A percentile compares a stretch with the other conserved stretches of the same genome.
Evolutionary conservation across 2,113 vertebrate species (phyloP).

Genomic region (Butorides virescens): DNA sequence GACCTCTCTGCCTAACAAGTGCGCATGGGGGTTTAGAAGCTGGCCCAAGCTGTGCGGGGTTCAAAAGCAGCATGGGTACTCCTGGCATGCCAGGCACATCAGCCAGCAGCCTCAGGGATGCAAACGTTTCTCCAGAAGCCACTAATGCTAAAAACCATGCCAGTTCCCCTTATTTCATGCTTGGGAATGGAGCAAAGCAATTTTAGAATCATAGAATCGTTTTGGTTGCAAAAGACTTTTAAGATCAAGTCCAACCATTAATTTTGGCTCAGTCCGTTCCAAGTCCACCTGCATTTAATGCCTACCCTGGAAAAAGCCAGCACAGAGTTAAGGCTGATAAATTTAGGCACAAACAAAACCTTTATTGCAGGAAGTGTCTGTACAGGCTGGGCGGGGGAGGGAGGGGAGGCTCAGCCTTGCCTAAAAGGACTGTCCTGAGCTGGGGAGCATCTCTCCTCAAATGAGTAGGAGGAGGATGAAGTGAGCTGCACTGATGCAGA

Average conservation of each 20-base stretch:
- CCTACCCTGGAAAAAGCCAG: background rate
- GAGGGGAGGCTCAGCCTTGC: background rate
- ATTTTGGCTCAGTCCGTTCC: background rate
- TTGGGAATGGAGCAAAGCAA: background rate
- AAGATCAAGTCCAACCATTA: too few species aligned
- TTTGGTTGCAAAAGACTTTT: too few species aligned
- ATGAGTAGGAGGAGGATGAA: background rate
- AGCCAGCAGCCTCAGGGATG: background rate
- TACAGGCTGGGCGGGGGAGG: too few species aligned
- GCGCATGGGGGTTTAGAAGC: background rate
- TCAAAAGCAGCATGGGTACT: background rate
- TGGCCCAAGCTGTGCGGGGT: accelerated
- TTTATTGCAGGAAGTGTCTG: background rate
- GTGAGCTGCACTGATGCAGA: background rate
- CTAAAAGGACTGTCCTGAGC: background rate
- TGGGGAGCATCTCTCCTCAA: background rate
- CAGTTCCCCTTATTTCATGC: background rate
- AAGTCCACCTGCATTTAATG: background rate
- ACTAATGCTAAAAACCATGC: background rate
- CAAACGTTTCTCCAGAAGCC: background rate
- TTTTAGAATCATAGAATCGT: background rate
- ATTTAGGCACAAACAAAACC: background rate
- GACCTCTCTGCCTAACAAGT: background rate
- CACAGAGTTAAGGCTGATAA: background rate
- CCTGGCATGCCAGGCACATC: background rate